A percentile compares a stretch with the other conserved stretches of the same genome.
phyloP scores from a whole-genome alignment of 2,888 invertebrate genomes.

The Thalpophila matura region DNA sequence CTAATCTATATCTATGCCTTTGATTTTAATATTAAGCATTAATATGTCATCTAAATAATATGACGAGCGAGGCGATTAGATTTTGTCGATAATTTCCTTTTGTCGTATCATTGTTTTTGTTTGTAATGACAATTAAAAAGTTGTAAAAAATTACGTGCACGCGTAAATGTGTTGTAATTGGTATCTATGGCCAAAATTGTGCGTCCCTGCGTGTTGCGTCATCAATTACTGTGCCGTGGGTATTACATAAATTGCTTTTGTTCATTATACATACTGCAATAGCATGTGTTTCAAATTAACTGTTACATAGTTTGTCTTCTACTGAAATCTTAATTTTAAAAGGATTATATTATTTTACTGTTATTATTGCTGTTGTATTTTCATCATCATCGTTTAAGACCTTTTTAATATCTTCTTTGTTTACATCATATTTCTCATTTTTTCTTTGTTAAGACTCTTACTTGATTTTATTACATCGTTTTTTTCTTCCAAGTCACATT shows the following conservation, averaged over 20 bases:
- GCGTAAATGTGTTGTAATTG: slow-evolving; percentile 43
- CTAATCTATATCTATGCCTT: no score
- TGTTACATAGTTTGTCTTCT: no score
- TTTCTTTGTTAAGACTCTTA: not conserved
- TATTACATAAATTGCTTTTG: slow-evolving; percentile 46
- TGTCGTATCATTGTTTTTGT: no score
- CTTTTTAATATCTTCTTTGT: not conserved
- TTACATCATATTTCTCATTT: not conserved
- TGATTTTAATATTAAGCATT: no score
- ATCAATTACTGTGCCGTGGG: slow-evolving; percentile 38
- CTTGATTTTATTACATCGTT: not conserved
- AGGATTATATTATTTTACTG: no score
- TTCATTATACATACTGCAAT: slow-evolving; percentile 34
- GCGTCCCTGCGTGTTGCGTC: slow-evolving; percentile 46
- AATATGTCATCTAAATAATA: slow-evolving; percentile 14
- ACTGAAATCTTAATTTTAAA: no score
- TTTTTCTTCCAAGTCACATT: slow-evolving; percentile 16
- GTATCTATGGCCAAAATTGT: slow-evolving; percentile 43
- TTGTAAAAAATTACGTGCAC: slow-evolving; percentile 38
- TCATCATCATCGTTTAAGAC: not conserved
- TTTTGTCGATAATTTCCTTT: no score
- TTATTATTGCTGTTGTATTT: no score
- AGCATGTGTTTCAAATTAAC: slow-evolving; percentile 11
- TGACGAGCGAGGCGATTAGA: no score
- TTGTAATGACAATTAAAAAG: slow-evolving; percentile 23